Conservation (phyloP, 2,888 invertebrate species). For the Patella depressa region DNA sequence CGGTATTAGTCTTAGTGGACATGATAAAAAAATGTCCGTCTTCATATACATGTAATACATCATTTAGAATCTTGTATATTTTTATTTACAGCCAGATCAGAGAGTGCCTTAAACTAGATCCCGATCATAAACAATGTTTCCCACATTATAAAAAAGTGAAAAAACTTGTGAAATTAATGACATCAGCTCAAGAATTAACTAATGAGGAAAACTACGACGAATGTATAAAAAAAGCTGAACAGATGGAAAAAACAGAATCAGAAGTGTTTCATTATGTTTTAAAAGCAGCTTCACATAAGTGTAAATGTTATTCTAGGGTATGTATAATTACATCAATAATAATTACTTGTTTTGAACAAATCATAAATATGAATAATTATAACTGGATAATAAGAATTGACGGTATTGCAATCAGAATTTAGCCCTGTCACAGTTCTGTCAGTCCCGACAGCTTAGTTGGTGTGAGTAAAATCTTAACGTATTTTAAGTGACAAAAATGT, state of each 20-base stretch:
- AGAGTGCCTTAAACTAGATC: slow-evolving; percentile 96
- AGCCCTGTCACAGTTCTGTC: no score
- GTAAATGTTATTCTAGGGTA: slow-evolving; percentile 79
- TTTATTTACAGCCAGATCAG: slow-evolving; percentile 82
- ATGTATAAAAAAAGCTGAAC: slow-evolving; percentile 75
- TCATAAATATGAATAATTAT: no score
- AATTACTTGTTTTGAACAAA: no score
- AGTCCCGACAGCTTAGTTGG: no score
- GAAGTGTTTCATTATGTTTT: slow-evolving; percentile 73
- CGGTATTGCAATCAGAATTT: no score
- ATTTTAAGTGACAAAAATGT: no score
- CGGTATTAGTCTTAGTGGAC: no score
- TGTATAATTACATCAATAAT: slow-evolving; percentile 20
- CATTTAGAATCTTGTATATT: no score
- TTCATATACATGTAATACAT: no score
- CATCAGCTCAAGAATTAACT: slow-evolving; percentile 71
- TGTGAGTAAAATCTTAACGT: no score
- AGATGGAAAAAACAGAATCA: slow-evolving; percentile 78
- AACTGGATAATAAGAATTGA: no score
- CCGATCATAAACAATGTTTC: slow-evolving; percentile 97
- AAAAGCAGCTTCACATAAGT: slow-evolving; percentile 83
- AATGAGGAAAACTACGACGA: slow-evolving; percentile 64
- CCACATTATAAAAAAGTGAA: slow-evolving; percentile 96
- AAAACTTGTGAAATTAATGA: slow-evolving; percentile 85
- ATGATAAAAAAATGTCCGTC: no score